Evolutionary conservation across 2,113 vertebrate genomes (phyloP), one percentile per base, ranked within the genome.

Genomic region (human): DNA sequence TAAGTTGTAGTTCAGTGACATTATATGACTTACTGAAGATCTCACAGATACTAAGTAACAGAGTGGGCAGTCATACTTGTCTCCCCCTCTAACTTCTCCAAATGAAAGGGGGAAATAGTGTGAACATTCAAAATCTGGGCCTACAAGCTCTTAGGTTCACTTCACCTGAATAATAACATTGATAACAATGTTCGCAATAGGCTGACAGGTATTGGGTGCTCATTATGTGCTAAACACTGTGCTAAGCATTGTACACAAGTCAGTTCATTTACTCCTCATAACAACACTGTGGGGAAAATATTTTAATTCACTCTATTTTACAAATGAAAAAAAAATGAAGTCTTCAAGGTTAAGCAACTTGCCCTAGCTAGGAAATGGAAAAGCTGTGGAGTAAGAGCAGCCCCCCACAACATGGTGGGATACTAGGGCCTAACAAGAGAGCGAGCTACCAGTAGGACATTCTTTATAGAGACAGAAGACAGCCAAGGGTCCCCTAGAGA

Each of bases 341-440:
- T 94, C 32, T 92, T 95, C 6, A 38, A 93, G 23, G 70, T 57
- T 93, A 97, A 92, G 55, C n/a, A 94, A 94, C 16, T 94, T 94
- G 8, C 32, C 40, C 57, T 40, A 81, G 40, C 27, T 95, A 38
- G 30, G 72, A 84, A 95, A 50, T 80, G 16, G 48, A 57, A 82
- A 52, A 57, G 17, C 30, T 61, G 0, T 43, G 16, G 43, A 76
- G 7, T 66, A 81, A 78, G 22, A 89, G 25, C 48, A 75, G 40
- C 9, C 10, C 14, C 45, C 5, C 4, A 50, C 22, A 22, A 66
- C 6, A 61, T 68, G 7, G 40, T 82, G 43, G 38, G 45, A 50
- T 45, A 64, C 18, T 16, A 82, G 59, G 43, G 48, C 57, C 83
- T 66, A 76, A 27, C 55, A 57, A 88, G 35, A 92, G 30, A 96